Percentiles rank a stretch among this genome's conserved stretches.
Conservation (phyloP, 2,113 vertebrate species). For the Colaptes auratus region DNA sequence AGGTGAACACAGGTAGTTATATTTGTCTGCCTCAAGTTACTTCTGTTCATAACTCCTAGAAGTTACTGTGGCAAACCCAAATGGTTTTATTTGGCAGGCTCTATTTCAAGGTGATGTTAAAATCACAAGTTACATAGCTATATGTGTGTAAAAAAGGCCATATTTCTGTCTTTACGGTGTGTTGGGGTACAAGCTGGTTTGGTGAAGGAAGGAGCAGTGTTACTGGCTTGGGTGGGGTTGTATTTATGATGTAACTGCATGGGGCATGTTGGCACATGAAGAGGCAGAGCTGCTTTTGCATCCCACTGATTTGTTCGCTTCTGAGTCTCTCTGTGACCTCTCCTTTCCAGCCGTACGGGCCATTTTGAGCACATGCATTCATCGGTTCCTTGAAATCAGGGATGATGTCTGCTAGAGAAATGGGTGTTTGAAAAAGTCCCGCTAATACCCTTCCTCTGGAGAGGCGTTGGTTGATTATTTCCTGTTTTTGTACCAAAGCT, state of each 20-base stretch:
- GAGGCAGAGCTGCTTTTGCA: fast-evolving
- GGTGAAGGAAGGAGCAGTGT: background rate
- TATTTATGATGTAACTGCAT: background rate
- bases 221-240: background rate
- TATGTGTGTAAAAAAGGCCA: background rate
- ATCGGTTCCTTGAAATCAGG: background rate
- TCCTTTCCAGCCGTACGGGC: background rate
- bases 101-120: background rate
- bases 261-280: background rate
- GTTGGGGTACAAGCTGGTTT: background rate
- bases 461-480: slow-evolving; percentile 73
- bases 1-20: background rate
- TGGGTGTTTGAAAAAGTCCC: slow-evolving; percentile 7
- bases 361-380: background rate
- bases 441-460: slow-evolving; percentile 53
- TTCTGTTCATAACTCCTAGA: background rate
- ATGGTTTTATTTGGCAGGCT: background rate
- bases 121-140: no score
- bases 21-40: background rate
- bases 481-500: slow-evolving; percentile 75
- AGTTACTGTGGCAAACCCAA: background rate
- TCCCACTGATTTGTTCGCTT: background rate
- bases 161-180: fast-evolving
- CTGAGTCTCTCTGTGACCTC: background rate
- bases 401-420: background rate